phyloP scores from a whole-genome alignment of 2,888 invertebrate species.

The Noctua janthe region DNA sequence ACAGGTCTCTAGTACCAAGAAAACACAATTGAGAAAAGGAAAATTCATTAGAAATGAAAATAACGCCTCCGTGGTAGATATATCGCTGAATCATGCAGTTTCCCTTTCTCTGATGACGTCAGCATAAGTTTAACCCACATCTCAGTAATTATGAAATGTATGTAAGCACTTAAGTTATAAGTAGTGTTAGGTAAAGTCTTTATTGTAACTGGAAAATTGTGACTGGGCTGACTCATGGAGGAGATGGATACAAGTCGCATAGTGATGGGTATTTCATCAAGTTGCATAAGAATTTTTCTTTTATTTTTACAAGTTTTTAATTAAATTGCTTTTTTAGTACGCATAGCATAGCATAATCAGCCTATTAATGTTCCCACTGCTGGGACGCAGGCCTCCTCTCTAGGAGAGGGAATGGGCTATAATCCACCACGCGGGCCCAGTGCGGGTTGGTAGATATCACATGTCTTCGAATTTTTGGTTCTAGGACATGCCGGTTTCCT shows the following conservation, averaged over 20 bases:
- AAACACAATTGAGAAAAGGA: constrained; percentile 30
- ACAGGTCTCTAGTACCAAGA: not conserved
- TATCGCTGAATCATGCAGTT: constrained; percentile 46
- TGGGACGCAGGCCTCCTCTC: no score
- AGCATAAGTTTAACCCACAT: constrained; percentile 39
- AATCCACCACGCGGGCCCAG: no score
- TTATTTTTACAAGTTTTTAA: not conserved
- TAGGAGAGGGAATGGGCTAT: no score
- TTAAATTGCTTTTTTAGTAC: not conserved
- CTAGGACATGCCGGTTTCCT: no score
- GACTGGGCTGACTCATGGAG: constrained; percentile 3
- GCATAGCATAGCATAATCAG: no score
- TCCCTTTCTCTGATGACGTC: constrained; percentile 41
- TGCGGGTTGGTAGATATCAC: no score
- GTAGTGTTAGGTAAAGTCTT: constrained; percentile 9
- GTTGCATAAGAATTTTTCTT: no score
- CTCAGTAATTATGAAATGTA: constrained; percentile 37
- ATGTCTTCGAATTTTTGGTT: no score
- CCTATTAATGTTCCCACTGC: no score
- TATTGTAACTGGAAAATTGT: constrained; percentile 7
- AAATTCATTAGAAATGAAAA: constrained; percentile 34
- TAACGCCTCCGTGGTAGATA: constrained; percentile 7
- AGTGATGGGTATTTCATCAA: not conserved
- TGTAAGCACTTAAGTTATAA: constrained; percentile 20
- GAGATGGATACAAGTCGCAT: not conserved